Evolutionary conservation across 2,888 invertebrate species (phyloP).

Genomic region (Chaetoderma sp.): DNA sequence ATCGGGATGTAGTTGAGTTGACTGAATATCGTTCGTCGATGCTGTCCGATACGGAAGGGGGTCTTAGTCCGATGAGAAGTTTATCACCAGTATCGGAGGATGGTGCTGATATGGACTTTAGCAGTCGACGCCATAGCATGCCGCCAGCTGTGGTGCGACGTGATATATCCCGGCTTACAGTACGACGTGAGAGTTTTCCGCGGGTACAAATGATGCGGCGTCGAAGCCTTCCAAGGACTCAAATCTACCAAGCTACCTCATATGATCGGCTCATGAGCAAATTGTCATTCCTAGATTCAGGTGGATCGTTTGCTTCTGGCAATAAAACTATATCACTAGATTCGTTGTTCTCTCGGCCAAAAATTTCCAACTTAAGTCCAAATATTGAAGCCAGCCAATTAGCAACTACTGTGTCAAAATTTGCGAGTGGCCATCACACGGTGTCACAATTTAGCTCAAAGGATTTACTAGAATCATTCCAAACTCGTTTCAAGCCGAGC

Average conservation of each 20-base stretch:
- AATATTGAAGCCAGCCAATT: conserved; percentile 41
- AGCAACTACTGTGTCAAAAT: conserved; percentile 15
- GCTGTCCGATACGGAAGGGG: neutral
- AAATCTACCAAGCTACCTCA: conserved; percentile 39
- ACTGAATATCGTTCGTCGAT: neutral
- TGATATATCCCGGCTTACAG: conserved; percentile 44
- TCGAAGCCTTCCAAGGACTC: conserved; percentile 42
- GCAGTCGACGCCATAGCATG: conserved; percentile 44
- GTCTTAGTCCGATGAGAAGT: conserved; percentile 28
- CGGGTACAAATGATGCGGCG: conserved; percentile 50
- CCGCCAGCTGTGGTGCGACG: conserved; percentile 41
- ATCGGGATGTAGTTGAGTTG: conserved; percentile 4
- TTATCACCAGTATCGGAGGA: conserved; percentile 42
- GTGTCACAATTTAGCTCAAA: neutral
- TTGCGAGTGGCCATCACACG: neutral
- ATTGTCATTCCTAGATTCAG: conserved; percentile 24
- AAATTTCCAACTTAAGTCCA: conserved; percentile 47
- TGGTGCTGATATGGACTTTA: neutral
- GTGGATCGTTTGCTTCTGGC: conserved; percentile 6
- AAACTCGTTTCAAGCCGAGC: no score
- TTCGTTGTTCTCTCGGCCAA: conserved; percentile 43
- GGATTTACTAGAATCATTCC: neutral
- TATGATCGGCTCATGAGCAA: conserved; percentile 30
- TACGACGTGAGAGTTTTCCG: conserved; percentile 75
- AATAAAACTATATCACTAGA: conserved; percentile 44